Percentiles rank a stretch among this genome's conserved stretches.
Evolutionary conservation across 2,113 vertebrate genomes (phyloP).

Genomic region (Ibidorhyncha struthersii): DNA sequence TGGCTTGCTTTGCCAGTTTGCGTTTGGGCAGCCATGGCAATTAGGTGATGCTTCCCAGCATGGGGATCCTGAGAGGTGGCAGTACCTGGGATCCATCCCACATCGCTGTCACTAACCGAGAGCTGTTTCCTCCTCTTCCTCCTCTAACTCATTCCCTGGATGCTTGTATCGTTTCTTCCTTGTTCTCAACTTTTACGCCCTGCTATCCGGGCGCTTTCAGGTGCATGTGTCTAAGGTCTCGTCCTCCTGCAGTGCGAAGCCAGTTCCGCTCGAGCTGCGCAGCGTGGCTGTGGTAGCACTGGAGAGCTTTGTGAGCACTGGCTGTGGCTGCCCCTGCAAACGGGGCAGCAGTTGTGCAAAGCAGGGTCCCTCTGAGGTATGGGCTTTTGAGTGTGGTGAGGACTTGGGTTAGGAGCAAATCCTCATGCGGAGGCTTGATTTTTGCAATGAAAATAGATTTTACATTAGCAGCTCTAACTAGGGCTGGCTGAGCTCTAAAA

Average conservation of each 20-base stretch:
- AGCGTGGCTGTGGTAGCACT: neutral
- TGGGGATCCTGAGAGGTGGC: neutral
- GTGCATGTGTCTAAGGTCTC: neutral
- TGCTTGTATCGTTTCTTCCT: rapidly evolving
- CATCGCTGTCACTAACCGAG: rapidly evolving
- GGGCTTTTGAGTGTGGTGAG: neutral
- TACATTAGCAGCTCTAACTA: neutral
- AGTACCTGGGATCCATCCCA: neutral
- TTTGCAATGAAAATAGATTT: neutral
- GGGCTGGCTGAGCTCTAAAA: neutral
- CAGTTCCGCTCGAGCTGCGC: neutral
- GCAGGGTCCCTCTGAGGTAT: neutral
- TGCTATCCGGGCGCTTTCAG: neutral
- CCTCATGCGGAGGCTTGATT: neutral
- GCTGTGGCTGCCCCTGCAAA: neutral
- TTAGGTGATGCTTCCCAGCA: neutral
- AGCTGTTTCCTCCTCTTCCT: neutral
- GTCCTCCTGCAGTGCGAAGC: neutral
- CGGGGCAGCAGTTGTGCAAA: neutral
- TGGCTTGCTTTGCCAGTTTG: neutral
- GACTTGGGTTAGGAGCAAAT: neutral
- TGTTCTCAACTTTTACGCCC: neutral
- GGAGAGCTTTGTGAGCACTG: neutral
- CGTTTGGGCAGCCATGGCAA: neutral
- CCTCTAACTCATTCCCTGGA: neutral